Base-by-base conservation (phyloP, 1,140 invertebrate species). In the Streblospio benedicti region DNA sequence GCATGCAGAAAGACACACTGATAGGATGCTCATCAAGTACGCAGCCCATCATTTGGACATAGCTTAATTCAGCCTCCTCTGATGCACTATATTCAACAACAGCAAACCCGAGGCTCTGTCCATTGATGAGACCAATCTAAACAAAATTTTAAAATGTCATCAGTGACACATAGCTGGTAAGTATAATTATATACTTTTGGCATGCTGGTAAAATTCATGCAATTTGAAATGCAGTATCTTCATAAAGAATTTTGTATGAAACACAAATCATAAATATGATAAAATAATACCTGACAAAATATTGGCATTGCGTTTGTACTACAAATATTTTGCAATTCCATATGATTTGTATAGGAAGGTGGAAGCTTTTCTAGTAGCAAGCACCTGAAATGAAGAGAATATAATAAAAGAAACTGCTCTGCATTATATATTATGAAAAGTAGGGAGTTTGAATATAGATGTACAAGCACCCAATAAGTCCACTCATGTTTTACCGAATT, bases 91-190 rank as follows among this genome's bases (percentile, higher is more conserved):
- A 84, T 65, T 84, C 83, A 2, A 84, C 79, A 16, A 84, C 76
- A 51, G 81, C 83, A 81, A 81, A 83, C 50, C 83, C 81, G 53
- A 82, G 75, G 2, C 81, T 79, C 52, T 78, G 78, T 5, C 81
- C 80, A 60, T 82, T 81, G 60, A 79, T 79, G 65, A 82, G 72
- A n/a, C 81, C 81, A 68, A 84, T 82, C 82, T 83, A 68, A 23
- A 67, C 60, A 62, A 38, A 35, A 31, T 23, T 28, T 57, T n/a
- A 16, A 44, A 53, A 60, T 50, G 4, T 25, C 64, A 65, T 51
- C 16, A 18, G 30, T 44, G 30, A 57, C 27, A 47, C 18, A 12
- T 32, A 52, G 16, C 33, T 9, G 33, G 30, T 16, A 18, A 58
- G 23, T 1, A 30, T 18, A 38, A 18, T 38, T 1, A n/a, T 1